Conservation (phyloP, 1,140 invertebrate species). For the Lordiphosa mommai region DNA sequence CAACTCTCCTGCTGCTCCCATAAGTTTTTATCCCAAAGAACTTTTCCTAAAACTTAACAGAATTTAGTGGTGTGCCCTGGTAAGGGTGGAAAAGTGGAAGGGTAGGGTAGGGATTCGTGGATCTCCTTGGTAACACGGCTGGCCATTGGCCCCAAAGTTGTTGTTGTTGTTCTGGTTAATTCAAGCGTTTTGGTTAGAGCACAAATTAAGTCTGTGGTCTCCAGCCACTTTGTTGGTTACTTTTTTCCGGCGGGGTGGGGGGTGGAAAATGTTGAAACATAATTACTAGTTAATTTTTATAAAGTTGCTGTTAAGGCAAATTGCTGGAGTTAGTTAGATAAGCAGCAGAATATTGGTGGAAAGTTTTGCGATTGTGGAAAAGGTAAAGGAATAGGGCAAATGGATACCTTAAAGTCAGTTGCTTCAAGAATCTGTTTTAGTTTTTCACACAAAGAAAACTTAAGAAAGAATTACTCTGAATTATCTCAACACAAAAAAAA, state of each 20-base stretch:
- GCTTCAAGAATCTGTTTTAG: too few relatives aligned
- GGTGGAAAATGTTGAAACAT: constrained; percentile 40
- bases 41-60: constrained; percentile 62
- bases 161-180: constrained; percentile 68
- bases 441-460: too few relatives aligned
- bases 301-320: too few relatives aligned
- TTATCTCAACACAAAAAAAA: too few relatives aligned
- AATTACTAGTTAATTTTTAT: constrained; percentile 65
- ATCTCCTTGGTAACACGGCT: constrained; percentile 20
- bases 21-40: constrained; percentile 57
- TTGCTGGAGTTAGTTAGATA: too few relatives aligned
- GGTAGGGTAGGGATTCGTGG: not conserved
- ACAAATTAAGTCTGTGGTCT: constrained; percentile 62
- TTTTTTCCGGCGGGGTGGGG: constrained; percentile 3
- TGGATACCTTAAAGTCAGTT: too few relatives aligned
- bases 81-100: constrained; percentile 14
- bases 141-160: constrained; percentile 33
- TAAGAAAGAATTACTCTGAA: too few relatives aligned
- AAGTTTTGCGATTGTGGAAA: too few relatives aligned
- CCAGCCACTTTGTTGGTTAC: constrained; percentile 25
- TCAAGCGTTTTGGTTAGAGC: constrained; percentile 62
- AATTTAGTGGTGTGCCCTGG: constrained; percentile 62
- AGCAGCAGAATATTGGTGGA: too few relatives aligned
- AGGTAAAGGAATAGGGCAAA: too few relatives aligned
- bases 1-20: constrained; percentile 9